Evolutionary conservation across 1,140 invertebrate genomes (phyloP).

Genomic region (Trachymyrmex cornetzi): DNA sequence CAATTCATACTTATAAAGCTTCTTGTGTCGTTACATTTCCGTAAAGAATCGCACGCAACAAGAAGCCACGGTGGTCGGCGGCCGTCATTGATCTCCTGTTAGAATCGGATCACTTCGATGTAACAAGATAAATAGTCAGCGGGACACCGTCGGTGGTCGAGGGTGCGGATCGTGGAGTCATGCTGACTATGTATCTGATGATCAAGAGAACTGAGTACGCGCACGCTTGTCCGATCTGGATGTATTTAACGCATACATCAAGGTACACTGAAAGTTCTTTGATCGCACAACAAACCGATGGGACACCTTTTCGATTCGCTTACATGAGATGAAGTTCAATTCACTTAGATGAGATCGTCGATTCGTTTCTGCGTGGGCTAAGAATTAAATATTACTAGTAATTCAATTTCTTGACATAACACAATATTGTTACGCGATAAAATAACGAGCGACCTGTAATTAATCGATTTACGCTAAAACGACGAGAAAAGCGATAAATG

Average conservation of each 20-base stretch:
- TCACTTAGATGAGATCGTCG: neutral
- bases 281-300: constrained; percentile 24
- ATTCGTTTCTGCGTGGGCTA: neutral
- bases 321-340: neutral
- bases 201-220: constrained; percentile 64
- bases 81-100: constrained; percentile 82
- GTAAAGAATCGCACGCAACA: constrained; percentile 51
- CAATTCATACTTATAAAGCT: constrained; percentile 15
- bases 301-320: constrained; percentile 26
- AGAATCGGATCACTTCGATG: constrained; percentile 82
- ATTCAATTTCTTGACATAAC: neutral
- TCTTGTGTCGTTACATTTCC: constrained; percentile 37
- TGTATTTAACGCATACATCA: constrained; percentile 47
- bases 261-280: constrained; percentile 1
- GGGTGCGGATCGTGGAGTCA: constrained; percentile 81
- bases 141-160: constrained; percentile 81
- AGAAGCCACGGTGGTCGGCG: constrained; percentile 68
- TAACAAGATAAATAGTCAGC: constrained; percentile 85
- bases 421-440: constrained; percentile 33
- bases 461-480: constrained; percentile 39
- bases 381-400: constrained; percentile 6
- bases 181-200: constrained; percentile 79
- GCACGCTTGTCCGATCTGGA: constrained; percentile 51
- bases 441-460: constrained; percentile 3
- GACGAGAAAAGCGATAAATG: constrained; percentile 11